Conservation (phyloP, 1,140 invertebrate genomes). For the Halictus rubicundus region DNA sequence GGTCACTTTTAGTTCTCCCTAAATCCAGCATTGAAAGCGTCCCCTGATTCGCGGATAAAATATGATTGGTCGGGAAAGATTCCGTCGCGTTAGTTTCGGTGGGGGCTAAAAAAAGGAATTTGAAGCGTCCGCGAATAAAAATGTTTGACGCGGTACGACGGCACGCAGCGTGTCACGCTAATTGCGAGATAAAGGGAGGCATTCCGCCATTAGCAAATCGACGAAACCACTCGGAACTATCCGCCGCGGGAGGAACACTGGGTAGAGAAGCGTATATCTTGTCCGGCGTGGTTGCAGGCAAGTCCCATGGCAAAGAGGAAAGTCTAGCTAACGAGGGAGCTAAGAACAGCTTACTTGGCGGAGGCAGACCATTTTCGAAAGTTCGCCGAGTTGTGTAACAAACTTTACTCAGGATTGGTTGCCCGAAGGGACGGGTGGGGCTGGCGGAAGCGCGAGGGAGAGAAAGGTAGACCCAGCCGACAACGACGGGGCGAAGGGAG, state of each 20-base stretch:
- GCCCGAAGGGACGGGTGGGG: constrained; percentile 76
- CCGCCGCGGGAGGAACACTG: constrained; percentile 1
- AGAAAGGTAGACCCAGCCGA: constrained; percentile 27
- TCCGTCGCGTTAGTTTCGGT: too few species aligned
- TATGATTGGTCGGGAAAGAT: too few species aligned
- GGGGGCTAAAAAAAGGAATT: too few species aligned
- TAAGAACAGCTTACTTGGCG: constrained; percentile 75
- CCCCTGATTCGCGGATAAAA: too few species aligned
- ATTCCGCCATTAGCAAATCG: not conserved
- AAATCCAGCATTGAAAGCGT: too few species aligned
- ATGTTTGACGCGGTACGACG: too few species aligned
- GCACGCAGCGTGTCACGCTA: not conserved
- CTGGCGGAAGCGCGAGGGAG: constrained; percentile 58
- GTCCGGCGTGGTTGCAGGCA: constrained; percentile 70
- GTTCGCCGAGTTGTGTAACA: constrained; percentile 80
- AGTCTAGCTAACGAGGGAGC: constrained; percentile 69
- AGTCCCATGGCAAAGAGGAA: constrained; percentile 67
- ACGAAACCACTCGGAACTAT: constrained; percentile 6
- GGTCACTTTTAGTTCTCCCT: too few species aligned
- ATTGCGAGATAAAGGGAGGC: not conserved
- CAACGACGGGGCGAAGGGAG: not conserved
- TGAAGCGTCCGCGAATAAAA: too few species aligned
- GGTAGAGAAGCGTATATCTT: constrained; percentile 20
- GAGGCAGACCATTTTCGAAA: constrained; percentile 78
- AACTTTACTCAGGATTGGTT: constrained; percentile 80